phyloP scores from a whole-genome alignment of 2,113 vertebrate species.

The Gambusia holbrooki region DNA sequence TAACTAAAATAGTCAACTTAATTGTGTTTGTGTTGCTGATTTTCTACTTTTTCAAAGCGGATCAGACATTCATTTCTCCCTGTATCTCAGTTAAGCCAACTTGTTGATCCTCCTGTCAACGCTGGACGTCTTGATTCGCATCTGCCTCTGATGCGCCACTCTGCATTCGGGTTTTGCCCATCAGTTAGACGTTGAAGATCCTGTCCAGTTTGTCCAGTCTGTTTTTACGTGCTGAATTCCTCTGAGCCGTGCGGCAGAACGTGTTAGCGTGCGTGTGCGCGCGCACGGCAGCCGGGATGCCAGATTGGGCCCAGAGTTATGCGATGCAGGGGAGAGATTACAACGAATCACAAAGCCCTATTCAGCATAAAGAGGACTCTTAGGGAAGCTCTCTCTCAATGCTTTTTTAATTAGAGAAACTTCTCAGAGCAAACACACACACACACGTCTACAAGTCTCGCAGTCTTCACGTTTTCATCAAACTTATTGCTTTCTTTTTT shows the following conservation, averaged over 20 bases:
- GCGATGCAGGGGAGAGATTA: constrained; percentile 75
- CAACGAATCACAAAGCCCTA: constrained; percentile 71
- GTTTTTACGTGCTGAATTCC: constrained; percentile 63
- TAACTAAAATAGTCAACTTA: too few species aligned
- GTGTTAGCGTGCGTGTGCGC: constrained; percentile 30
- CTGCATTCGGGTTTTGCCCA: constrained; percentile 20
- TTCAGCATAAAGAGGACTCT: constrained; percentile 72
- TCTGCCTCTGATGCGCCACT: constrained; percentile 8
- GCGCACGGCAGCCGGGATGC: constrained; percentile 54
- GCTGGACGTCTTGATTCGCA: neutral
- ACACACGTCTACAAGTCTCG: constrained; percentile 7
- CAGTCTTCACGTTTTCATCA: constrained; percentile 33
- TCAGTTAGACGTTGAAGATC: constrained; percentile 39
- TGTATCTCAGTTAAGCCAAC: neutral
- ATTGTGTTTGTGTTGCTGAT: too few species aligned
- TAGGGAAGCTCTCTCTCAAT: constrained; percentile 63
- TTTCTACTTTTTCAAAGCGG: neutral
- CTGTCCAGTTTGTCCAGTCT: constrained; percentile 18
- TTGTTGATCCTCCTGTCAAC: neutral
- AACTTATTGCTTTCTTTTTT: constrained; percentile 49
- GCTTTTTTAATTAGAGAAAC: constrained; percentile 71
- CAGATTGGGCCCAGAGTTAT: constrained; percentile 67
- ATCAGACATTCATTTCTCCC: neutral
- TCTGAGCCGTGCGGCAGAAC: constrained; percentile 22
- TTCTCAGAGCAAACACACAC: constrained; percentile 26